Conservation (phyloP, 2,888 invertebrate genomes). For the Zelleria hepariella region DNA sequence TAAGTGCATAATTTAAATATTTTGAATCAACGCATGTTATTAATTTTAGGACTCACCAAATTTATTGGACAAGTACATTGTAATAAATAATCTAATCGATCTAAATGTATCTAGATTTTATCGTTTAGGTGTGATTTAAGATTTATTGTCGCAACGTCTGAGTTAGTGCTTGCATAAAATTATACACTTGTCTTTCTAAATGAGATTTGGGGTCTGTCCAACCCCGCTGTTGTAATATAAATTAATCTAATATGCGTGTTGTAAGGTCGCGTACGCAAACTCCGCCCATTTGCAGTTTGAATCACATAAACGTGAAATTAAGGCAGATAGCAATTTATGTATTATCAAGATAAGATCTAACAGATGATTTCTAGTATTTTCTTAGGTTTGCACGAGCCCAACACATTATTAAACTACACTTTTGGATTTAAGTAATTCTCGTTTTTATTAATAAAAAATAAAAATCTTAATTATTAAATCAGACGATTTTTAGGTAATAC, state of each 20-base stretch:
- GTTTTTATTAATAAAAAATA: no score
- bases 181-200: slow-evolving; percentile 2
- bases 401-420: neutral
- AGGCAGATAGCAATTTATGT: neutral
- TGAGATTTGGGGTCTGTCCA: slow-evolving; percentile 1
- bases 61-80: neutral
- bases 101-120: slow-evolving; percentile 3
- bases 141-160: slow-evolving; percentile 2
- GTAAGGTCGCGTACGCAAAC: neutral
- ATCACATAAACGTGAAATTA: neutral
- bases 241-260: neutral
- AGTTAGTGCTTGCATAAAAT: neutral
- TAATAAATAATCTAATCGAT: slow-evolving; percentile 6
- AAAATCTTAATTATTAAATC: no score
- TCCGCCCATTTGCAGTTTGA: neutral
- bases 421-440: no score
- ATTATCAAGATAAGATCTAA: neutral
- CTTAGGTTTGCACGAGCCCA: neutral
- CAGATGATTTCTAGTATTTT: neutral
- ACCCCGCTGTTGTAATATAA: neutral
- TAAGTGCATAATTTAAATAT: slow-evolving; percentile 1
- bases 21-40: neutral
- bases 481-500: no score
- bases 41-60: neutral
- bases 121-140: neutral